Evolutionary conservation across 2,797 vertebrate genomes (phyloP).

Genomic region (Catamblyrhynchus diadema): DNA sequence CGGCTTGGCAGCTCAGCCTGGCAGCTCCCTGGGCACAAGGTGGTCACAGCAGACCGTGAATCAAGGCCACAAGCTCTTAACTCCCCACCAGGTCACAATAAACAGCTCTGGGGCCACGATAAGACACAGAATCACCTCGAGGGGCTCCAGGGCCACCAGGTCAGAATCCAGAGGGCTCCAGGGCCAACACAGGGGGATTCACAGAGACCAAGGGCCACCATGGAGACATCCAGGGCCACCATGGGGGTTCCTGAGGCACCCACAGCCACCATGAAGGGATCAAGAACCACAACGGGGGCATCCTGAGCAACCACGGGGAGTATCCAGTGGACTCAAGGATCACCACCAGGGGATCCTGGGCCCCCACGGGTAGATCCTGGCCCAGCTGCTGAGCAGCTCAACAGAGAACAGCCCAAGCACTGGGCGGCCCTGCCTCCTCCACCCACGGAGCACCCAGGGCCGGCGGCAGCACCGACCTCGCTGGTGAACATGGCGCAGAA

Average conservation of each 20-base stretch:
- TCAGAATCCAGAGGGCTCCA: neutral
- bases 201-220: neutral
- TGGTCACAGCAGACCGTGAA: neutral
- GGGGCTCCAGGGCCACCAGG: neutral
- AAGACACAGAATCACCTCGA: neutral
- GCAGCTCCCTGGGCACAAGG: neutral
- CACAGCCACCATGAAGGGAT: neutral
- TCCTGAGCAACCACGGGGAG: neutral
- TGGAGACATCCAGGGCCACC: neutral
- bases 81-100: neutral
- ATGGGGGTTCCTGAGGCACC: neutral
- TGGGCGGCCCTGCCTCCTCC: neutral
- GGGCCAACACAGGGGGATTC: neutral
- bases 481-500: slow-evolving; percentile 99
- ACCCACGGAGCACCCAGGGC: neutral
- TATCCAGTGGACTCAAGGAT: neutral
- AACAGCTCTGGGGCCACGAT: neutral
- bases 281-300: neutral
- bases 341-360: neutral
- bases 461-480: slow-evolving; percentile 81
- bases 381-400: neutral
- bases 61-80: neutral
- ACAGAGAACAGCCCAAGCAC: neutral
- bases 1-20: neutral
- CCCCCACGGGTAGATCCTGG: neutral